Evolutionary conservation across 2,113 vertebrate genomes (phyloP).

Genomic region (Rhea pennata): DNA sequence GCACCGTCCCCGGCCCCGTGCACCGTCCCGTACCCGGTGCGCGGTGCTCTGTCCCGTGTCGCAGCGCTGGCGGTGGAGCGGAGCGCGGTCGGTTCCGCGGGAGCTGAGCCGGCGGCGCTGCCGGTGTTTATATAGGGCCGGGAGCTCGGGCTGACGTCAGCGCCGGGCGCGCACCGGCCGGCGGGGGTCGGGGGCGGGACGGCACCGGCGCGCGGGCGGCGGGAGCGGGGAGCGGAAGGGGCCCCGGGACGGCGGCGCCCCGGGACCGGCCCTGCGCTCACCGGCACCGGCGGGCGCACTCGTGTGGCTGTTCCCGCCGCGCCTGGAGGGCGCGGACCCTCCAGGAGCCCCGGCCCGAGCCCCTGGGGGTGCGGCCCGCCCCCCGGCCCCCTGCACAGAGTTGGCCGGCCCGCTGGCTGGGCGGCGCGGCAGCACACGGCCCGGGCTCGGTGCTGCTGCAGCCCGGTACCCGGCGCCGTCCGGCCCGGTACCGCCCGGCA

Average conservation of each 20-base stretch:
- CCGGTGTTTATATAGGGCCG: constrained; percentile 81
- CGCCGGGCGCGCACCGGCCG: background rate
- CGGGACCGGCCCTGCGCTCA: too few relatives aligned
- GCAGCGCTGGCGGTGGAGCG: background rate
- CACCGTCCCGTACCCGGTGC: background rate
- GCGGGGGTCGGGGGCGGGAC: background rate
- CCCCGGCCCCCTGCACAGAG: too few relatives aligned
- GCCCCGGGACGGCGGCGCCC: background rate
- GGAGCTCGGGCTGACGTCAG: constrained; percentile 86
- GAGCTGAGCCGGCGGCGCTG: constrained; percentile 29
- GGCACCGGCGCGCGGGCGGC: too few relatives aligned
- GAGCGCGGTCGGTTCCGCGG: constrained; percentile 45
- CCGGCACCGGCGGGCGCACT: background rate
- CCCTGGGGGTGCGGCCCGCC: background rate
- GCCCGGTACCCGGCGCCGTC: background rate
- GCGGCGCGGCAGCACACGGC: too few relatives aligned
- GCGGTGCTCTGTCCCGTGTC: background rate
- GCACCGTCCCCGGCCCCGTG: background rate
- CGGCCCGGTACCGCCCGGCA: background rate
- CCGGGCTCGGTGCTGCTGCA: too few relatives aligned
- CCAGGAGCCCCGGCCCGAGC: background rate
- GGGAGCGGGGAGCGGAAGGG: background rate
- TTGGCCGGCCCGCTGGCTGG: background rate
- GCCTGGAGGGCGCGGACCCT: background rate
- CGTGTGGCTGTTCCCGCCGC: background rate